Evolutionary conservation across 2,888 invertebrate species (phyloP).

Genomic region (Rosalia funebris): DNA sequence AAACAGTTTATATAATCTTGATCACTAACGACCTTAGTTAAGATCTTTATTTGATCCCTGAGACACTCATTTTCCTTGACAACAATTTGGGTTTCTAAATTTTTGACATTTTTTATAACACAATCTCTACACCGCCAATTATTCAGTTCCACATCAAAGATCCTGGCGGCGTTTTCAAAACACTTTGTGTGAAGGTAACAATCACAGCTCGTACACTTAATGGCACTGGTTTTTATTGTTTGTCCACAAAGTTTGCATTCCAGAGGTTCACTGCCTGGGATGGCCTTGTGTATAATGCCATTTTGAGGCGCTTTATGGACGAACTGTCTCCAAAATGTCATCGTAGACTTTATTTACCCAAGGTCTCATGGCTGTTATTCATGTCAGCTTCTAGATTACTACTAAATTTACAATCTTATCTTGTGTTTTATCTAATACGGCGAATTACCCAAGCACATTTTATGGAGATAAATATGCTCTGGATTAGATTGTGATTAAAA

Average conservation of each 20-base stretch:
- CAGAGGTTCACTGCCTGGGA: neutral
- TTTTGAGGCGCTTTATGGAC: constrained; percentile 20
- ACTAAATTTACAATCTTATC: constrained; percentile 27
- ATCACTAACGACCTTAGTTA: constrained; percentile 45
- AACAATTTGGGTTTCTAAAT: constrained; percentile 37
- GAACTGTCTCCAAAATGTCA: constrained; percentile 35
- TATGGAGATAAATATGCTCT: too few relatives aligned
- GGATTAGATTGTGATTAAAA: too few relatives aligned
- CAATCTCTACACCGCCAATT: constrained; percentile 46
- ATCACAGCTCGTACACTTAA: constrained; percentile 45
- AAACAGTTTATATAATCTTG: constrained; percentile 47
- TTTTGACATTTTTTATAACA: constrained; percentile 30
- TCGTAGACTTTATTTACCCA: constrained; percentile 8
- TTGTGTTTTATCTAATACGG: constrained; percentile 16
- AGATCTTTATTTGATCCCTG: constrained; percentile 43
- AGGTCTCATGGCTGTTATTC: neutral
- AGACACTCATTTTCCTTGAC: constrained; percentile 45
- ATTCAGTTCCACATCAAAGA: constrained; percentile 42
- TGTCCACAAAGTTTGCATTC: constrained; percentile 42
- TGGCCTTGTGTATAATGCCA: constrained; percentile 1
- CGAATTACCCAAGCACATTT: too few relatives aligned
- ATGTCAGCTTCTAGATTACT: neutral
- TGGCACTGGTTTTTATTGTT: constrained; percentile 43
- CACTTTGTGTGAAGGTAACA: constrained; percentile 46
- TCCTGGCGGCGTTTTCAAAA: constrained; percentile 43